Evolutionary conservation across 1,140 invertebrate genomes (phyloP).

Genomic region (Stegodyphus dumicola): DNA sequence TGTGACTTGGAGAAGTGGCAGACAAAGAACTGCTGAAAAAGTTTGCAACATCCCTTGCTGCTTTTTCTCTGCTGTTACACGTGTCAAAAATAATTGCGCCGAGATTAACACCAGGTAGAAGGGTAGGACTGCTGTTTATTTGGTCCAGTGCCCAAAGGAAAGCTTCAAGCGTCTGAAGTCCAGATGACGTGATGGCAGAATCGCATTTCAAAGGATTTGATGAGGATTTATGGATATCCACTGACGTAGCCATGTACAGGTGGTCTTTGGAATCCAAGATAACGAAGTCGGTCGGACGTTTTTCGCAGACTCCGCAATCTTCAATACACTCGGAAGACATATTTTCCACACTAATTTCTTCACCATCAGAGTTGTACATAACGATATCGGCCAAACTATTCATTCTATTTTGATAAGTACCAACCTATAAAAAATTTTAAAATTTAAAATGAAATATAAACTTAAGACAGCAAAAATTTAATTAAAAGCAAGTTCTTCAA

Average conservation of each 20-base stretch:
- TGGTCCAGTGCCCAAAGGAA: constrained; percentile 71
- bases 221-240: constrained; percentile 64
- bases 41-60: constrained; percentile 64
- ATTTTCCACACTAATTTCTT: constrained; percentile 61
- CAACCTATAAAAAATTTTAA: constrained; percentile 65
- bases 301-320: constrained; percentile 39
- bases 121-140: constrained; percentile 67
- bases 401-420: constrained; percentile 66
- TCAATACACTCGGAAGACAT: constrained; percentile 61
- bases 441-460: neutral
- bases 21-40: constrained; percentile 62
- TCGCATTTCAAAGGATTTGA: constrained; percentile 64
- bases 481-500: too few species aligned
- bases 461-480: too few species aligned
- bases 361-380: constrained; percentile 66
- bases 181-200: constrained; percentile 43
- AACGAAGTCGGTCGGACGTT: constrained; percentile 49
- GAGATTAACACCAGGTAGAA: constrained; percentile 64
- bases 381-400: constrained; percentile 67
- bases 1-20: constrained; percentile 46
- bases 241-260: constrained; percentile 64
- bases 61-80: constrained; percentile 64
- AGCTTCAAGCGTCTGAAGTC: constrained; percentile 69
- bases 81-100: constrained; percentile 67
- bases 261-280: constrained; percentile 53